Conservation (phyloP, 1,140 invertebrate species). For the Littorina saxatilis region DNA sequence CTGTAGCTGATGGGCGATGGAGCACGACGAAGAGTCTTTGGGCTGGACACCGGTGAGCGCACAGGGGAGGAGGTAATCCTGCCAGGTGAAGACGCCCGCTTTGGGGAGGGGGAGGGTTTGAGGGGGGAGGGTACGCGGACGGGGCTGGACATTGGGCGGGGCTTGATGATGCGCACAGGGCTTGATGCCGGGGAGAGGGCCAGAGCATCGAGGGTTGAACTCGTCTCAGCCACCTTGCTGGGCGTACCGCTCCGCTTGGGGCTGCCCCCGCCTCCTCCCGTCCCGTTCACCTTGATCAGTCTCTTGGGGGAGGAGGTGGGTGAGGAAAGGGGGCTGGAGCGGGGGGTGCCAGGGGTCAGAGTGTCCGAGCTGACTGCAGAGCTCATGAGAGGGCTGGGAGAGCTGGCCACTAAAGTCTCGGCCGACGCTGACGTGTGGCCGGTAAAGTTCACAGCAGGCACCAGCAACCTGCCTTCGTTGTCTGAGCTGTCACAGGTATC, state of each 20-base stretch:
- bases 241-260: conserved; percentile 58
- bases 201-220: conserved; percentile 56
- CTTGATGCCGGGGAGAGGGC: conserved; percentile 61
- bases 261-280: conserved; percentile 51
- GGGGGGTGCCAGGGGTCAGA: conserved; percentile 73
- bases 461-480: conserved; percentile 63
- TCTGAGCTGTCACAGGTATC: conserved; percentile 63
- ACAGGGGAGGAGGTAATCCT: conserved; percentile 46
- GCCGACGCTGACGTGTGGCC: conserved; percentile 38
- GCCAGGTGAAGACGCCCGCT: conserved; percentile 52
- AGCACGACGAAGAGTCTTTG: conserved; percentile 64
- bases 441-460: conserved; percentile 53
- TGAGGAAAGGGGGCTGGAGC: conserved; percentile 50
- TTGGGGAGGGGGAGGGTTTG: conserved; percentile 50
- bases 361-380: conserved; percentile 82
- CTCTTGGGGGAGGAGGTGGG: conserved; percentile 49
- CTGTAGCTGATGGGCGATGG: conserved; percentile 74
- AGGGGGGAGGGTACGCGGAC: conserved; percentile 65
- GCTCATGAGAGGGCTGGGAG: conserved; percentile 73
- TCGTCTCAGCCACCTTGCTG: conserved; percentile 47
- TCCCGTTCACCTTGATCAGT: conserved; percentile 43
- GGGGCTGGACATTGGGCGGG: conserved; percentile 63
- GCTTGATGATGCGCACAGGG: conserved; percentile 62
- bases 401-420: conserved; percentile 53
- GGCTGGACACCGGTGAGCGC: conserved; percentile 67